Evolutionary conservation across 2,113 vertebrate species (phyloP).

Genomic region (Conger conger): DNA sequence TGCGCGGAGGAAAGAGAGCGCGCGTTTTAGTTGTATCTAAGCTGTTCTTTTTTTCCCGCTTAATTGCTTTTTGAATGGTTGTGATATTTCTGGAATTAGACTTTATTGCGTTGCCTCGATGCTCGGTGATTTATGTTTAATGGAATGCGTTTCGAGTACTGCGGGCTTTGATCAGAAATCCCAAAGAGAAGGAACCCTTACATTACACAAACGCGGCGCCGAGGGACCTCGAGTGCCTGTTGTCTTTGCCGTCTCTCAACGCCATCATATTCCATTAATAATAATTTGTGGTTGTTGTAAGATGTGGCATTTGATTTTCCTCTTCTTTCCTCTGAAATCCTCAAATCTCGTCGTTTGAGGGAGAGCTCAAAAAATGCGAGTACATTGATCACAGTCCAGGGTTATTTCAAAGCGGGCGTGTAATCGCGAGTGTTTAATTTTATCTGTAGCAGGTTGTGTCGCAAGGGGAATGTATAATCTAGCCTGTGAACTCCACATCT

Average conservation of each 20-base stretch:
- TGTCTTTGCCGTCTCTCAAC: constrained; percentile 56
- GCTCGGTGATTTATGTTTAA: constrained; percentile 48
- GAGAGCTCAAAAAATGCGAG: constrained; percentile 55
- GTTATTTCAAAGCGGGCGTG: constrained; percentile 64
- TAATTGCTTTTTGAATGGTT: constrained; percentile 31
- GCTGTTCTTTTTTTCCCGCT: constrained; percentile 39
- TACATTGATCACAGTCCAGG: constrained; percentile 65
- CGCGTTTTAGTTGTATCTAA: constrained; percentile 40
- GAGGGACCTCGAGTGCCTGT: constrained; percentile 46
- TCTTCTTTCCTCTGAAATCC: constrained; percentile 41
- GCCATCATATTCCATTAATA: constrained; percentile 62
- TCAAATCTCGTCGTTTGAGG: constrained; percentile 62
- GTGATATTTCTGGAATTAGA: constrained; percentile 50
- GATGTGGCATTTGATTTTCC: constrained; percentile 54
- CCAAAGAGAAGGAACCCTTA: constrained; percentile 52
- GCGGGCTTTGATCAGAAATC: constrained; percentile 55
- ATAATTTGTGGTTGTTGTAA: constrained; percentile 42
- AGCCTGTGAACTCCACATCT: constrained; percentile 73
- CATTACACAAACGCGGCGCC: constrained; percentile 52
- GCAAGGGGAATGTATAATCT: constrained; percentile 64
- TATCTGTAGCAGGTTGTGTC: constrained; percentile 68
- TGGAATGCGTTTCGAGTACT: constrained; percentile 56
- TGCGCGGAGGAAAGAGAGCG: constrained; percentile 47
- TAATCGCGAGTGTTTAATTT: constrained; percentile 71
- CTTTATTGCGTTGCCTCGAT: constrained; percentile 36